Conservation (phyloP, 2,113 vertebrate genomes). For the Steatornis caripensis region DNA sequence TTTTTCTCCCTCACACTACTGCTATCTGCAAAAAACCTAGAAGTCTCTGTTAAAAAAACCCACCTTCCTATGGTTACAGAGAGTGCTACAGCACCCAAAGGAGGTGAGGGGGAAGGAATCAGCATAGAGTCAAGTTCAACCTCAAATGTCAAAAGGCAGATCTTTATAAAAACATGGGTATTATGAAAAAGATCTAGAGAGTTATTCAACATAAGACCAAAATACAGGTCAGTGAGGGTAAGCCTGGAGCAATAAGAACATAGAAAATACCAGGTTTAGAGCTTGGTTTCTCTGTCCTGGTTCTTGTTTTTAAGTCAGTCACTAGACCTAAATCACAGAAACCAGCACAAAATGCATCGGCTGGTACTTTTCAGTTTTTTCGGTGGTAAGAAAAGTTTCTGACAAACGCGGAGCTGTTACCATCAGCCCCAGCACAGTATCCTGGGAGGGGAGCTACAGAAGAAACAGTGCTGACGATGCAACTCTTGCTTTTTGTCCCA, state of each 20-base stretch:
- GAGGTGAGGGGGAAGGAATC: neutral
- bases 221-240: neutral
- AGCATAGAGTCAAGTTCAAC: neutral
- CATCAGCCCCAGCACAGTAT: neutral
- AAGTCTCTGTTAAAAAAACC: neutral
- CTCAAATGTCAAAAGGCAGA: neutral
- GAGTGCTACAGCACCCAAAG: neutral
- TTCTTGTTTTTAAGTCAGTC: neutral
- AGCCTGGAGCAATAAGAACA: neutral
- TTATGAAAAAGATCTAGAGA: neutral
- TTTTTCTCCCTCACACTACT: neutral
- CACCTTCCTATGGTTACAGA: neutral
- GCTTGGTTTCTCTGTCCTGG: neutral
- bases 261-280: neutral
- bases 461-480: rapidly evolving
- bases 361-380: neutral
- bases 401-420: neutral
- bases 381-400: neutral
- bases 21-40: neutral
- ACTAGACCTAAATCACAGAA: neutral
- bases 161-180: neutral
- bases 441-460: neutral
- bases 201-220: neutral
- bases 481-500: neutral
- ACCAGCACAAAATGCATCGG: neutral